Conservation (phyloP, 2,888 invertebrate genomes). For the Ditula angustiorana region DNA sequence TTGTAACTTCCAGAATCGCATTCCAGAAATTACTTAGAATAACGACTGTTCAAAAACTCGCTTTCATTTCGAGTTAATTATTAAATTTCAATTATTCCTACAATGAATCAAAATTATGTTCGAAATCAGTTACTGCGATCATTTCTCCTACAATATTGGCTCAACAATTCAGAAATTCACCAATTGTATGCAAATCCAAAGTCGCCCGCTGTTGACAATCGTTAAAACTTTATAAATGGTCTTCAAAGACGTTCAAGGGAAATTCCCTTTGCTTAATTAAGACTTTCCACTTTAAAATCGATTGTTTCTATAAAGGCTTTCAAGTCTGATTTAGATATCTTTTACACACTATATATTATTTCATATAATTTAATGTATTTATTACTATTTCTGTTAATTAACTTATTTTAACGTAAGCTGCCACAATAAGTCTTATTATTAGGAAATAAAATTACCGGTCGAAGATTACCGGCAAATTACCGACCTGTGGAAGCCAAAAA, state of each 20-base stretch:
- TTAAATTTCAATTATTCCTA: not conserved
- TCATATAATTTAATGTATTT: too few relatives aligned
- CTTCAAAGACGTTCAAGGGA: slow-evolving; percentile 62
- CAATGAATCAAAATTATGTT: slow-evolving; percentile 10
- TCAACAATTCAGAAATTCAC: slow-evolving; percentile 6
- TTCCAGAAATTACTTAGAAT: not conserved
- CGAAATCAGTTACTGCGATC: slow-evolving; percentile 5
- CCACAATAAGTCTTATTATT: too few relatives aligned
- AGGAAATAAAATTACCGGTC: too few relatives aligned
- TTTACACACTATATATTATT: too few relatives aligned
- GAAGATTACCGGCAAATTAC: too few relatives aligned
- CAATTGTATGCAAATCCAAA: slow-evolving; percentile 40
- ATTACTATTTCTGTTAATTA: too few relatives aligned
- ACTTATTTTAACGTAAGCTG: too few relatives aligned
- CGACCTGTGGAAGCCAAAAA: too few relatives aligned
- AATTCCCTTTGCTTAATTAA: slow-evolving; percentile 74
- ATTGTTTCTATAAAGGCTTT: slow-evolving; percentile 52
- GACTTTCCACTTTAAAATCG: slow-evolving; percentile 60
- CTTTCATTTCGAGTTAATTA: not conserved
- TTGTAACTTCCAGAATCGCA: not conserved
- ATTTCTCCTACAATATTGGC: slow-evolving; percentile 24
- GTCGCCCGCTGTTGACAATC: slow-evolving; percentile 59
- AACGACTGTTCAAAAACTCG: not conserved
- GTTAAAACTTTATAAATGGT: slow-evolving; percentile 75
- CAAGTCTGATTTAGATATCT: slow-evolving; percentile 43